Base-by-base conservation (phyloP, 2,888 invertebrate genomes). In the Notocelia uddmanniana region DNA sequence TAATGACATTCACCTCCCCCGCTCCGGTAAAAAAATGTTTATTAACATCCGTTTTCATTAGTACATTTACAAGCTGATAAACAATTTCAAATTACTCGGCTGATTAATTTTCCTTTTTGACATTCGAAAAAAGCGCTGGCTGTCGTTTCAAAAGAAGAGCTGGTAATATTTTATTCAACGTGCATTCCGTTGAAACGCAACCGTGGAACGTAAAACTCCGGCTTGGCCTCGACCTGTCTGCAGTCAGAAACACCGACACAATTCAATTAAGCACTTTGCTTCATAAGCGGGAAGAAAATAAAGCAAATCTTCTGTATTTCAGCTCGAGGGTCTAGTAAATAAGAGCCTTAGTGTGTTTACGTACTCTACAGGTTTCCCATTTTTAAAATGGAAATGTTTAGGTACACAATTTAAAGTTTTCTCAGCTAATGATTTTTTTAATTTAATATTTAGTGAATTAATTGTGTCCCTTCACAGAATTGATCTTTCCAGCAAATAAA, bases 251-350 rank as follows among this genome's bases (percentile, higher is more conserved):
- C 64, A 48, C 58, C 64, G 58, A 52, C 70, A 59, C 66, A 66
- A 71, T 71, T 71, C 70, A 71, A 71, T 71, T 71, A 71, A 71
- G 70, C 66, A 66, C 59, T 70, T 71, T 71, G 59, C 66, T 71
- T 52, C 59, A 70, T 70, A 70, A 70, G 70, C 70, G 50, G 50
- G 26, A 52, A 66, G 70, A 52, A 66, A 71, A 71, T 23, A 59
- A 71, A 66, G 45, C 59, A 59, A 37, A 66, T 52, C 54, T 54
- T 52, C 58, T 60, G 21, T 31, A 52, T 52, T 59, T 57, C 34
- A 58, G 34, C 64, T n/a, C 52, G n/a, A 57, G 57, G 26, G 52
- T 13, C 26, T 18, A 26, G 52, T 54, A 64, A 54, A 64, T 64
- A 64, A 64, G 52, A 64, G 37, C 21, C n/a, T n/a, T 23, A 54